Base-by-base conservation (phyloP, 2,113 vertebrate species). In the Hippocampus mohnikei region DNA sequence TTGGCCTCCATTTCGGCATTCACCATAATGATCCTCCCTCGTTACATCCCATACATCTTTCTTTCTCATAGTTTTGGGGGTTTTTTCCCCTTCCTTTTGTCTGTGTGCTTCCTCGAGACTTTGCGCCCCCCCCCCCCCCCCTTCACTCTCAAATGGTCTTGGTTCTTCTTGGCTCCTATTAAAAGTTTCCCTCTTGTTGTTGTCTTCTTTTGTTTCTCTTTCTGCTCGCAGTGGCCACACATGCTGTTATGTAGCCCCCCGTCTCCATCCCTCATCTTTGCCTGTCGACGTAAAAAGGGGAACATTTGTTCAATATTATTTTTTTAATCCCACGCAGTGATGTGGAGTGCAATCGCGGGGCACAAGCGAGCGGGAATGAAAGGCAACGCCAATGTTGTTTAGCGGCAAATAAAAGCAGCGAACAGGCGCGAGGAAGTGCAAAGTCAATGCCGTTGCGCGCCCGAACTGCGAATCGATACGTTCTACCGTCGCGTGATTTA, bases 361-460 rank as follows among this genome's bases (percentile, higher is more conserved):
- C 46, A 71, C 81, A 70, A 63, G 52, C 20, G 27, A 33, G 71
- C 50, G 29, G 29, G 10, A 23, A 42, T 11, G 25, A 74, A 76
- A 60, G 29, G 59, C 66, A 77, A 78, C 76, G 72, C 64, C 53
- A 44, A 2, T 76, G 69, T 67, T 78, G 77, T 83, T 81, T 69
- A 67, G 56, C 3, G 21, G 50, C 27, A 23, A 74, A 48, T 44
- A 44, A 44, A 46, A 63, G 37, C 23, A 8, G 21, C 3, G 13
- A 10, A 18, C 13, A 18, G 11, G 44, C 33, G 3, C 4, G 16
- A 69, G 27, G 41, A 61, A 20, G 20, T 33, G 58, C n/a, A 59
- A 59, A 59, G 27, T 59, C 27, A 18, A 59, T 59, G 15, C 25
- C 13, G 23, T 37, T 33, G 58, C 23, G 23, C 18, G 29, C 58